Percentiles rank a stretch among this genome's conserved stretches.
These are phyloP conservation scores for Opisthograptis luteolata DNA, from an alignment of 2,888 invertebrate species.

Conservation along the genomic window DNA sequence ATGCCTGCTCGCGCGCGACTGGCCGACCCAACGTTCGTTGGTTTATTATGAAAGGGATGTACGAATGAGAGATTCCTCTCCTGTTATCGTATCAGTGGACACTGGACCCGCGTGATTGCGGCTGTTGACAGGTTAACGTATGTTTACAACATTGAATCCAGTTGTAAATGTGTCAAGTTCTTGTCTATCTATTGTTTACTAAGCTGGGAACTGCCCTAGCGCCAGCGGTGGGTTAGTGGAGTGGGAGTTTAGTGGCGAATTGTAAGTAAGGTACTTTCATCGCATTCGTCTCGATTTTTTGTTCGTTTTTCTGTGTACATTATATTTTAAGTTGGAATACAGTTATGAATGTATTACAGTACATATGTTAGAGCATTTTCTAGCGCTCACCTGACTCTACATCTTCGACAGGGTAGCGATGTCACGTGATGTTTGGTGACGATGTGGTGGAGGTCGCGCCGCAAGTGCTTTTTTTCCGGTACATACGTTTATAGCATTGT, in stretches of 20 bases:
- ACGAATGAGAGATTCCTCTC: slow-evolving; percentile 5
- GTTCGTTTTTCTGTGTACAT: too few relatives aligned
- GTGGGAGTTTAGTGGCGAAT: neutral
- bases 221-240: neutral
- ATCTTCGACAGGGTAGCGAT: too few relatives aligned
- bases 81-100: slow-evolving; percentile 3
- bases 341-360: too few relatives aligned
- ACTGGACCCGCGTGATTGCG: slow-evolving; percentile 11
- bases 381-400: too few relatives aligned
- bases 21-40: slow-evolving; percentile 23
- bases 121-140: slow-evolving; percentile 4
- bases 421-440: too few relatives aligned
- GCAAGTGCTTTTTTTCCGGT: too few relatives aligned
- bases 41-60: slow-evolving; percentile 26
- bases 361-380: too few relatives aligned
- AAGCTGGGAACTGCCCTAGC: neutral
- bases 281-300: too few relatives aligned
- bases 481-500: too few relatives aligned
- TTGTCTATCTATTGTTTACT: neutral
- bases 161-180: slow-evolving; percentile 24
- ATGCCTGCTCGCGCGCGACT: slow-evolving; percentile 56
- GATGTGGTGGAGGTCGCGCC: too few relatives aligned
- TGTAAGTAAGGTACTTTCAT: too few relatives aligned
- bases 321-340: too few relatives aligned
- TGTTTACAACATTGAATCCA: slow-evolving; percentile 4